Percentiles rank a stretch among this genome's conserved stretches.
These are phyloP conservation scores for Cyanoliseus patagonus DNA, from an alignment of 2,113 vertebrate species.

Conservation along the genomic window DNA sequence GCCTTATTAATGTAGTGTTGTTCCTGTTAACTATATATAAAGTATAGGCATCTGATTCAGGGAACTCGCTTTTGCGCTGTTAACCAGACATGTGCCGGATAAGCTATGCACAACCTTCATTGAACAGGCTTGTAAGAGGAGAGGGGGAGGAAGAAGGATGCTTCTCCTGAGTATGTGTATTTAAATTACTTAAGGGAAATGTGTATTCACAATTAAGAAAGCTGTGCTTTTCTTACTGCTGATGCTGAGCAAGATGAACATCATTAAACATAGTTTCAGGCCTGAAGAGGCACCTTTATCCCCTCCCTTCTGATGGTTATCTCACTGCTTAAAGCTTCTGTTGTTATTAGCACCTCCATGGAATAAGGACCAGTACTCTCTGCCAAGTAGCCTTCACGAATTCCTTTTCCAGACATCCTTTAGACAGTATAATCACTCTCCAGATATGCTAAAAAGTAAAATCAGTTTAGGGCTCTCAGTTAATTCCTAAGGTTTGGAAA, in stretches of 20 bases:
- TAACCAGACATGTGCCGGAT: background rate
- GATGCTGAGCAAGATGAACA: background rate
- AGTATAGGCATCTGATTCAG: background rate
- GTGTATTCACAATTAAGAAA: background rate
- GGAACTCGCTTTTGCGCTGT: background rate
- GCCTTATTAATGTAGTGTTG: background rate
- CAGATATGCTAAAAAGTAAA: background rate
- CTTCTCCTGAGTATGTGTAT: background rate
- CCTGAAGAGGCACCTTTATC: background rate
- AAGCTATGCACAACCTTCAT: background rate
- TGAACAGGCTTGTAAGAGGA: background rate
- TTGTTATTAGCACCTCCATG: background rate
- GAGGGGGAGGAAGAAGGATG: background rate
- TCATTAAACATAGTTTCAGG: background rate
- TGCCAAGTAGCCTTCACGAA: fast-evolving
- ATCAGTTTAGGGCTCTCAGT: background rate
- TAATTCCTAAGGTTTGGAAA: background rate
- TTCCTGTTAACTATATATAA: background rate
- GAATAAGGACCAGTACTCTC: background rate
- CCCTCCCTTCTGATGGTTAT: background rate
- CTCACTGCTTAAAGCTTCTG: background rate
- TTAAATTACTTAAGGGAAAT: background rate
- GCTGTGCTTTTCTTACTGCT: background rate
- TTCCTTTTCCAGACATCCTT: background rate
- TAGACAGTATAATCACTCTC: background rate